Base-by-base conservation (phyloP, 2,797 vertebrate genomes). In the Betta splendens region DNA sequence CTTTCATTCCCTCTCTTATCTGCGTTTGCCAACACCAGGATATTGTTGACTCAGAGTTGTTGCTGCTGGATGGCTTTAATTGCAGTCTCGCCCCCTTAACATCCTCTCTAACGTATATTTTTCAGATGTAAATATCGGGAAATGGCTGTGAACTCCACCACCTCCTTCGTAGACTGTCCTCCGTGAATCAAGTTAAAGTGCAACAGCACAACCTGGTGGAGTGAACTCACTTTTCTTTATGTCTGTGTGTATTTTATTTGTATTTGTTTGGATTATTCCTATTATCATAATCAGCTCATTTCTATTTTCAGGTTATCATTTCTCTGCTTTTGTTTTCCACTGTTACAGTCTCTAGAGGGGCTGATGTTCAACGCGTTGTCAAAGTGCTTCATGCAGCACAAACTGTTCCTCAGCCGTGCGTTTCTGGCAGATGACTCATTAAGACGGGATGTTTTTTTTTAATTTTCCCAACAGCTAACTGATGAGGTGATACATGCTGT, bases 121-220 rank as follows among this genome's bases (percentile, higher is more conserved):
- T 69, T 64, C 33, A 43, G 17, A 66, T 84, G 64, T 62, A 83
- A 79, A 80, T 76, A 69, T 74, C 59, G 45, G 9, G 38, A 52
- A 77, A 83, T 35, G 28, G 48, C 45, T 16, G 33, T 48, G 38
- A 70, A 51, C 52, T 26, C 9, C 11, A 22, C 26, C 32, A 9
- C 60, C 20, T 0, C 46, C n/a, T 3, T 5, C 15, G 29, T 39
- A 26, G 26, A 12, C 12, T 11, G n/a, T 1, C 48, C 18, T 35
- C 4, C 1, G 2, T 29, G 9, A 28, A 13, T 23, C 1, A 32
- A 20, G 43, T 2, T 58, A 43, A 76, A 87, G 81, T 57, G 67
- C 87, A 86, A 87, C 85, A 89, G 75, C 80, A 61, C 87, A 71
- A 55, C 76, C 88, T 79, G 69, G 72, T 89, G 89, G 87, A 52